Evolutionary conservation across 2,797 vertebrate species (phyloP), one percentile per base, ranked within the genome.

Genomic region (Fundulus diaphanus): DNA sequence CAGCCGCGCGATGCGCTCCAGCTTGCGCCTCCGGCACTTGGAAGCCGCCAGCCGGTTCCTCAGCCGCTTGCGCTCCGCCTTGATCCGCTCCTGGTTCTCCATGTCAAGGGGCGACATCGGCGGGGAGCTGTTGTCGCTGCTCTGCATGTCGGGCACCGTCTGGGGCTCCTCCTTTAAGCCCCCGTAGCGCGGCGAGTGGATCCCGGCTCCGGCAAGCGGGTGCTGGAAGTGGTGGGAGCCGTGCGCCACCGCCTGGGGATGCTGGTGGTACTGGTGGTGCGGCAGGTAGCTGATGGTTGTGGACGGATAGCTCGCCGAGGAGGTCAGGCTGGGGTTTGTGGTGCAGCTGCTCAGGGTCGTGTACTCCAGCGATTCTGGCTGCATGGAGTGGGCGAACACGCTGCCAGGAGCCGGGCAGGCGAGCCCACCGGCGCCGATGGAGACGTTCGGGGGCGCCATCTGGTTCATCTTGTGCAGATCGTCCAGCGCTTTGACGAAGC

Each of bases 381-480:
- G 94, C 79, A 95, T 87, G 9, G 95, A 85, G 3, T 93, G 69
- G 0, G 94, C 95, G 68, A 95, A 97, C 84, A 96, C 94, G 0
- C 94, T 89, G 57, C 87, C 89, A 27, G 93, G 87, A 22, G 89
- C 92, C 29, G 95, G 89, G 27, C 94, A 95, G 42, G 82, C 83
- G 16, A 93, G 82, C 6, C 92, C 95, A 3, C 93, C 93, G 48
- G 90, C 85, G 42, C 96, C 95, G 90, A 97, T 88, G 73, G 97
- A 97, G 87, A 98, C 97, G 85, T 98, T 98, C 8, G 97, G 97
- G 22, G 97, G 97, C 0, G 95, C 95, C 90, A 97, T 96, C 82
- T 97, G 97, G 94, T 99, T 98, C 95, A 98, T 97, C 88, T 98
- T 98, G 94, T 99, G 96, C 16, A 99, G 94, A 81, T 99, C 97